Conservation (phyloP, 2,888 invertebrate species). For the Napeogenes inachia region DNA sequence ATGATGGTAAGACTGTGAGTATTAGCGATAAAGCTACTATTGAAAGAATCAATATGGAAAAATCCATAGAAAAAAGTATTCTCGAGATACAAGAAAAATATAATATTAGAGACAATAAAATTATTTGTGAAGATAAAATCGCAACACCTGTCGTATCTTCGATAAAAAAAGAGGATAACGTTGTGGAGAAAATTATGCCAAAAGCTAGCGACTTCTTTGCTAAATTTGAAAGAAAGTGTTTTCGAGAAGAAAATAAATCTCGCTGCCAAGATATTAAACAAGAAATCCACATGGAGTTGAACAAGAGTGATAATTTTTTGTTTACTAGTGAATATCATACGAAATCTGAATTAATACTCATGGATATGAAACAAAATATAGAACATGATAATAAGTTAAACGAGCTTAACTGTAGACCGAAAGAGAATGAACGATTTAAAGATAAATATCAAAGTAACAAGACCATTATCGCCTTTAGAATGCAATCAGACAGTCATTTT, state of each 20-base stretch:
- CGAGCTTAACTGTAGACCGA: conserved; percentile 31
- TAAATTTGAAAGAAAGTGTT: conserved; percentile 28
- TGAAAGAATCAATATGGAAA: conserved; percentile 23
- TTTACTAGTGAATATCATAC: conserved; percentile 38
- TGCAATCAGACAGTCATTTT: conserved; percentile 44
- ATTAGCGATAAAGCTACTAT: conserved; percentile 30
- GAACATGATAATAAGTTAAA: conserved; percentile 40
- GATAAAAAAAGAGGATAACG: conserved; percentile 23
- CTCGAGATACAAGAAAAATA: conserved; percentile 23
- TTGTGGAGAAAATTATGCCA: conserved; percentile 22
- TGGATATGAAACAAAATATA: conserved; percentile 40
- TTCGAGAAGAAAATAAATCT: conserved; percentile 18
- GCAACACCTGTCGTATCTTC: not conserved
- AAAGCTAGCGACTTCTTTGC: conserved; percentile 22
- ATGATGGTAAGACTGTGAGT: conserved; percentile 35
- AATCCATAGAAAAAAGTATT: conserved; percentile 21
- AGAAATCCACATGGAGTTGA: conserved; percentile 22
- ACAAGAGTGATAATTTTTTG: conserved; percentile 26
- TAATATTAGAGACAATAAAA: conserved; percentile 20
- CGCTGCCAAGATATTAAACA: conserved; percentile 26
- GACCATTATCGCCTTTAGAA: conserved; percentile 49
- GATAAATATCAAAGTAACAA: conserved; percentile 47
- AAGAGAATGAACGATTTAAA: conserved; percentile 42
- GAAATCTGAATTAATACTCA: conserved; percentile 46
- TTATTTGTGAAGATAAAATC: conserved; percentile 21